Conservation (phyloP, 2,888 invertebrate species). For the Siphlonurus alternatus region DNA sequence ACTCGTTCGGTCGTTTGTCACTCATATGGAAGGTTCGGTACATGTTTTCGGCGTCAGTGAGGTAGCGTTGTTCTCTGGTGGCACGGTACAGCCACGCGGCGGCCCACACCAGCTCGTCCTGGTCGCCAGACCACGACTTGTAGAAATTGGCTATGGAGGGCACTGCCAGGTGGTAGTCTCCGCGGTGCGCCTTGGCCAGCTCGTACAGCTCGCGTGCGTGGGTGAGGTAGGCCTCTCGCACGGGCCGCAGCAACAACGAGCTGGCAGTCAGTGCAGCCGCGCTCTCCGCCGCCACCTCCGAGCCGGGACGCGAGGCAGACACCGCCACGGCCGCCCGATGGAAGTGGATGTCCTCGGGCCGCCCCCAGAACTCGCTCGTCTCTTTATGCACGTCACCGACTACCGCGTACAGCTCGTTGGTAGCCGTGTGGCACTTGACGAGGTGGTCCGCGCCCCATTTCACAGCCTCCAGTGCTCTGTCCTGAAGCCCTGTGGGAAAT, state of each 20-base stretch:
- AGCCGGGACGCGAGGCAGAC: slow-evolving; percentile 12
- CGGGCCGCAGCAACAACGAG: slow-evolving; percentile 14
- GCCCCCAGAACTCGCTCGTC: slow-evolving; percentile 24
- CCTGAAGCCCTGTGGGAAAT: neutral
- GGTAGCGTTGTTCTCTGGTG: slow-evolving; percentile 13
- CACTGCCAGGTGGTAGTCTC: slow-evolving; percentile 15
- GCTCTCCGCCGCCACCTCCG: slow-evolving; percentile 24
- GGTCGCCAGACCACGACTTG: slow-evolving; percentile 6
- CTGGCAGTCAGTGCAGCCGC: slow-evolving; percentile 25
- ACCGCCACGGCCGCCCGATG: slow-evolving; percentile 19
- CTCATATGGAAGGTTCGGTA: neutral
- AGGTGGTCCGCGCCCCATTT: neutral
- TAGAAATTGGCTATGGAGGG: slow-evolving; percentile 14
- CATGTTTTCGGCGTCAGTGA: slow-evolving; percentile 9
- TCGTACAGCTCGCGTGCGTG: slow-evolving; percentile 15
- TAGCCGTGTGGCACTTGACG: neutral
- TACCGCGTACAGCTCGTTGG: neutral
- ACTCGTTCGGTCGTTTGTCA: slow-evolving; percentile 11
- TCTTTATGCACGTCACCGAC: neutral
- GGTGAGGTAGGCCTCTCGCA: neutral
- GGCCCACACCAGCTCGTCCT: slow-evolving; percentile 13
- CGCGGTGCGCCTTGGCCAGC: slow-evolving; percentile 14
- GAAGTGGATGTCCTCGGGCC: slow-evolving; percentile 17
- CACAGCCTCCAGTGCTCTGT: neutral
- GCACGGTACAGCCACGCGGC: slow-evolving; percentile 16